phyloP scores from a whole-genome alignment of 92 coral and sea anemone genomes.

The Nematostella vectensis region DNA sequence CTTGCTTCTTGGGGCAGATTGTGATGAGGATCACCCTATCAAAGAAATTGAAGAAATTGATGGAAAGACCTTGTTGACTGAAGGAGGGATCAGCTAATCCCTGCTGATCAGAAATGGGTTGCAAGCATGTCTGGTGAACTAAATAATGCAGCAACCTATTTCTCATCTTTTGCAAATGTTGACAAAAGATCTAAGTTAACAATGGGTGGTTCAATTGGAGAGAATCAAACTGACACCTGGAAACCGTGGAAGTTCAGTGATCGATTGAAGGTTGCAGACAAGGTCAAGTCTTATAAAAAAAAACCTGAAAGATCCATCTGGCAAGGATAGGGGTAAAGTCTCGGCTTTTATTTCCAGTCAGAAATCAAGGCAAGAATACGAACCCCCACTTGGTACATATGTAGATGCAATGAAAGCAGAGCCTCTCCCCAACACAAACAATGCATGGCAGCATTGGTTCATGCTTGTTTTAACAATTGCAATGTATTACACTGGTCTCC shows the following conservation, averaged over 20 bases:
- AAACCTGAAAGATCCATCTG: slow-evolving; percentile 19
- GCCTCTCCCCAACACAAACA: slow-evolving; percentile 38
- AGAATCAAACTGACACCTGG: slow-evolving; percentile 42
- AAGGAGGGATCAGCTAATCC: slow-evolving; percentile 34
- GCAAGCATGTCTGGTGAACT: slow-evolving; percentile 52
- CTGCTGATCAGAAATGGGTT: slow-evolving; percentile 60
- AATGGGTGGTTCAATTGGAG: slow-evolving; percentile 43
- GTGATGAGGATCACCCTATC: slow-evolving; percentile 39
- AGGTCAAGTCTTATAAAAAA: too few relatives aligned
- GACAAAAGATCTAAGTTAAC: slow-evolving; percentile 14
- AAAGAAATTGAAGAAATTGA: slow-evolving; percentile 47
- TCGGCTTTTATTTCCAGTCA: slow-evolving; percentile 29
- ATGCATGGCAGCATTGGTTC: slow-evolving; percentile 56
- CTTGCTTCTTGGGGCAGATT: slow-evolving; percentile 47
- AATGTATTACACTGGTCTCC: slow-evolving; percentile 30
- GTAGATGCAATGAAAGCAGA: slow-evolving; percentile 27
- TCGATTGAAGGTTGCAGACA: too few relatives aligned
- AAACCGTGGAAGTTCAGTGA: slow-evolving; percentile 50
- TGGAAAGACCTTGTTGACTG: slow-evolving; percentile 25
- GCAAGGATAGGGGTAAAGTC: slow-evolving; percentile 19
- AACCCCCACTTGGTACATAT: slow-evolving; percentile 37
- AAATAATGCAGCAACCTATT: slow-evolving; percentile 54
- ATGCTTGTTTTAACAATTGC: slow-evolving; percentile 17
- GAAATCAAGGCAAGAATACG: slow-evolving; percentile 41
- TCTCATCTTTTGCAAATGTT: slow-evolving; percentile 60